Base-by-base conservation (phyloP, 2,797 vertebrate genomes). In the Apodemus agrarius region DNA sequence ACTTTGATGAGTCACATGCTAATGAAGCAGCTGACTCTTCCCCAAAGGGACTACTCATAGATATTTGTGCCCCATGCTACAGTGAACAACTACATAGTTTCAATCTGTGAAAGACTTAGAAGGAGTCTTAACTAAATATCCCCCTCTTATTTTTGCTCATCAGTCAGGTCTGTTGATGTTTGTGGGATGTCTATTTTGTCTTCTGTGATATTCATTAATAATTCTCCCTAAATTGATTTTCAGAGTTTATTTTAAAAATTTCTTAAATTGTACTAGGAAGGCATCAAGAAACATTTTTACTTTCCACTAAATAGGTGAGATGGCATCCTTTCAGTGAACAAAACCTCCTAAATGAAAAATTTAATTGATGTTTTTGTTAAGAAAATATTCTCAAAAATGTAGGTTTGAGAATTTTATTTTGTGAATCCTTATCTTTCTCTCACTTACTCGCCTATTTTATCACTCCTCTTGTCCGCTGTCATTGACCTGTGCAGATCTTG, bases 161-260 rank as follows among this genome's bases (percentile, higher is more conserved):
- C 76, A 61, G 46, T 74, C 16, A 63, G 67, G 31, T 86, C 37
- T 75, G 46, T 34, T 43, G 57, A 54, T 26, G n/a, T 26, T 81
- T 94, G 74, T 29, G 6, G 11, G 76, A 63, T 93, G 7, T 52
- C 46, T 49, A 16, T 67, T 89, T 67, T 92, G 22, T 54, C 52
- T 93, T 59, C 29, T 91, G n/a, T 69, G 22, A 10, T 43, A 46
- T 91, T 93, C 74, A 93, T 79, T 92, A 91, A 37, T 69, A 83
- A 89, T 85, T 75, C n/a, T 67, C 34, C 31, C 7, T 43, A 61
- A n/a, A 5, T 52, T 92, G 90, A n/a, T 79, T 78, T 96, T 86
- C 26, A 11, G 17, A 40, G 19, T 89, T 74, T 89, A 40, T 83
- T 76, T 43, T 49, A 90, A 88, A 82, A 93, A 83, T 91, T 43